These are phyloP conservation scores for Saguinus midas DNA, from an alignment of 2,113 vertebrate genomes.

Conservation along the genomic window DNA sequence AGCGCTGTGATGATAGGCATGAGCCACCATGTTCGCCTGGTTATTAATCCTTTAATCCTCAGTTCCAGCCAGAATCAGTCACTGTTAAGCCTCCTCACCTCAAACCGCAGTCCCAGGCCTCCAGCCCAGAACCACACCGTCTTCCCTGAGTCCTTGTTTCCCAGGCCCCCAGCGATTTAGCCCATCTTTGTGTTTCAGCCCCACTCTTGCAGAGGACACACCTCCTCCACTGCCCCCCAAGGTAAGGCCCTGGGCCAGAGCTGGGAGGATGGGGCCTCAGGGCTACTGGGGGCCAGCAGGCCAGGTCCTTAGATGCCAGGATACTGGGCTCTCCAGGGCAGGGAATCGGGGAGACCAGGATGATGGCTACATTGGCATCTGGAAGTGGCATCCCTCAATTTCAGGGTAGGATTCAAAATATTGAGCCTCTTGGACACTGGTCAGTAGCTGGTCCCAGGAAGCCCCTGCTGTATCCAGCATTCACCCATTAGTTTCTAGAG, in stretches of 20 bases:
- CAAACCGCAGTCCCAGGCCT: background rate
- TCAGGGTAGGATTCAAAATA: background rate
- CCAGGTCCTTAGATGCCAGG: background rate
- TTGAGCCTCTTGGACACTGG: background rate
- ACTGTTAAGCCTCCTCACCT: background rate
- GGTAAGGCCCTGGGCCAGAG: constrained; percentile 78
- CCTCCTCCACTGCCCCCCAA: constrained; percentile 93
- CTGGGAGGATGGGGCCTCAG: background rate
- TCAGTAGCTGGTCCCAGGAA: background rate
- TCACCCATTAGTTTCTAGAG: background rate
- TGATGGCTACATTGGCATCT: background rate
- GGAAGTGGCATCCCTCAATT: background rate
- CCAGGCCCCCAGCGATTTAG: background rate
- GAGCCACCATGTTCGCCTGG: background rate
- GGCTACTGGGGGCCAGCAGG: background rate
- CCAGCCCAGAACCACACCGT: background rate
- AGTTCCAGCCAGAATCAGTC: background rate
- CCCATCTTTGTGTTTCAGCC: constrained; percentile 73
- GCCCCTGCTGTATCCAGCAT: background rate
- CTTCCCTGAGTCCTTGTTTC: background rate
- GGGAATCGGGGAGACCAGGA: background rate
- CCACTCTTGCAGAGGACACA: constrained; percentile 64
- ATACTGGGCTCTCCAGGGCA: background rate
- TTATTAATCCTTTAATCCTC: background rate
- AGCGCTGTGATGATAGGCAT: background rate